These are phyloP conservation scores for Fulica atra DNA, from an alignment of 2,113 vertebrate species.

Conservation along the genomic window DNA sequence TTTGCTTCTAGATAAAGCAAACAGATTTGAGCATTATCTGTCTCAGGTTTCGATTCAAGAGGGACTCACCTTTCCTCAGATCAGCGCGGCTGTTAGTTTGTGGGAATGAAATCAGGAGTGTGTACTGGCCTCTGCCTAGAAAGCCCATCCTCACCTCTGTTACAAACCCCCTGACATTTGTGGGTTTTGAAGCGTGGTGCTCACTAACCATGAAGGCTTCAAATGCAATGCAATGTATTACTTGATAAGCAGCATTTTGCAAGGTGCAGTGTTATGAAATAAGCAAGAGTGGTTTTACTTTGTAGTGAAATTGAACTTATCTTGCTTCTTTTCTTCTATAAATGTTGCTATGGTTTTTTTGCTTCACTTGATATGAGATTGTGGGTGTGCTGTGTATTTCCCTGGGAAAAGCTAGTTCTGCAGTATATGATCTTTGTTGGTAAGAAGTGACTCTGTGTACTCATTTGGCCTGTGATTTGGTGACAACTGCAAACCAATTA, in stretches of 20 bases:
- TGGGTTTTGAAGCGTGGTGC: background rate
- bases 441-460: background rate
- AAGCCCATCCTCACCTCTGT: background rate
- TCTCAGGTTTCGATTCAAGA: background rate
- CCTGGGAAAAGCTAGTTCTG: background rate
- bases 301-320: background rate
- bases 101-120: background rate
- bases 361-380: background rate
- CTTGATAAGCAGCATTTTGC: background rate
- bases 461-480: background rate
- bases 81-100: background rate
- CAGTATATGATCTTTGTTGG: background rate
- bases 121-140: background rate
- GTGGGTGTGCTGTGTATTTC: background rate
- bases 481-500: background rate
- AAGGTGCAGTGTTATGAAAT: background rate
- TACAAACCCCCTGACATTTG: background rate
- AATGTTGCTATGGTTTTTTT: background rate
- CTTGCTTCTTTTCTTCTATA: background rate
- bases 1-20: background rate
- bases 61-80: fast-evolving
- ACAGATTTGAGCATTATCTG: background rate
- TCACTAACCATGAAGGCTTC: background rate
- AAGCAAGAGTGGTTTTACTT: background rate
- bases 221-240: background rate